phyloP scores from a whole-genome alignment of 2,113 vertebrate species.

The Orthonyx spaldingii region DNA sequence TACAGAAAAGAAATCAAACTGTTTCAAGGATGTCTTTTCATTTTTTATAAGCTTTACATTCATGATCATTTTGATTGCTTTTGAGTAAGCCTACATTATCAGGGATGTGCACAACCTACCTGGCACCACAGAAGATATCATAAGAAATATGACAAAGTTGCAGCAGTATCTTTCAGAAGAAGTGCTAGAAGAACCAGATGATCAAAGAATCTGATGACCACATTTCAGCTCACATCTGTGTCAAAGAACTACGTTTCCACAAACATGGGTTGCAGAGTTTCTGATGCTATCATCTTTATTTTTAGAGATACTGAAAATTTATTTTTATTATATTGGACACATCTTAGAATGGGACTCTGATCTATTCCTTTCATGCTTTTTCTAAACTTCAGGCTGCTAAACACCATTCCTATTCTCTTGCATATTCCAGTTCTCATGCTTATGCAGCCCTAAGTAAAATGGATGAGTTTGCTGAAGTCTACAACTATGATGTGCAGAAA shows the following conservation, averaged over 20 bases:
- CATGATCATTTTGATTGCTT: not conserved
- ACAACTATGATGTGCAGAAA: not conserved
- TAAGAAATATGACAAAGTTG: not conserved
- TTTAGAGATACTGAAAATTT: not conserved
- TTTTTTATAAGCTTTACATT: not conserved
- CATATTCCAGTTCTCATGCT: not conserved
- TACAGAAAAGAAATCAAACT: not conserved
- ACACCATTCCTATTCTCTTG: not conserved
- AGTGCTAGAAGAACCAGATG: not conserved
- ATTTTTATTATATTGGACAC: not conserved
- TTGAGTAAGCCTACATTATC: not conserved
- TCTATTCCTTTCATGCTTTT: not conserved
- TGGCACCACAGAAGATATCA: not conserved
- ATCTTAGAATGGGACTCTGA: not conserved
- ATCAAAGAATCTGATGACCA: not conserved
- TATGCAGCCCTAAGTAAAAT: not conserved
- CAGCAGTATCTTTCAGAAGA: not conserved
- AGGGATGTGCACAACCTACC: not conserved
- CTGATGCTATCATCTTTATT: not conserved
- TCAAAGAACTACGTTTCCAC: not conserved
- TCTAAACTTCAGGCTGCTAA: not conserved
- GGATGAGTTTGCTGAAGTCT: not conserved
- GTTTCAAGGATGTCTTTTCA: not conserved
- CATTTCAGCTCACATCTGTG: not conserved
- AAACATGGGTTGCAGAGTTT: not conserved